Evolutionary conservation across 2,888 invertebrate species (phyloP), one percentile per base, ranked within the genome.

Genomic region (Epistrophe grossulariae): DNA sequence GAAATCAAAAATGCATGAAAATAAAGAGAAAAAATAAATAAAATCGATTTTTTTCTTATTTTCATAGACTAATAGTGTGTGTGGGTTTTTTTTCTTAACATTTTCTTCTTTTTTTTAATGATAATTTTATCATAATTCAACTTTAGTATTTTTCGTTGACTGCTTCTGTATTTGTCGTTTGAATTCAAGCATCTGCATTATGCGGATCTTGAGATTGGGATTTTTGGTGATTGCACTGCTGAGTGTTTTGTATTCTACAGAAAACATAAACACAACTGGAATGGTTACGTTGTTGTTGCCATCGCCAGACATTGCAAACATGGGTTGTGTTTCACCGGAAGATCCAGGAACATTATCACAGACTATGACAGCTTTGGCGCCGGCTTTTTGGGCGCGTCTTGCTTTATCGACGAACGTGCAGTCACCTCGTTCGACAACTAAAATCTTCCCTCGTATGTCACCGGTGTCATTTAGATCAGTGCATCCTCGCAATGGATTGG

Each of bases 241-340:
- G n/a, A 98, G 93, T 88, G 95, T 94, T 19, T 77, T 92, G 2
- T 96, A 97, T 92, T 98, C 98, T 81, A 94, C 94, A 8, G 95
- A 94, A 92, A 97, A 99, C 73, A 99, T 94, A 92, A 99, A 99
- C 10, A 98, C 97, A n/a, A 98, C 95, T 0, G 98, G 98, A 90
- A 99, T 98, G 88, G 93, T 94, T 9, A 99, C 96, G 91, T 98
- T 97, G 89, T 97, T 96, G 3, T 94, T 95, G 0, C 98, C 98
- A 93, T 99, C 99, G 1, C 98, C 98, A 0, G 98, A 98, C 99
- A 99, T 99, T 6, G 98, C 98, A 93, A 99, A 99, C 93, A 98
- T 95, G 0, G 97, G 96, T 2, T 97, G 96, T 70, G 94, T 95
- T 40, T 95, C 94, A 57, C 96, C 95, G 73, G 96, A 96, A 45